Conservation (phyloP, 1,140 invertebrate genomes). For the Idris sp. region DNA sequence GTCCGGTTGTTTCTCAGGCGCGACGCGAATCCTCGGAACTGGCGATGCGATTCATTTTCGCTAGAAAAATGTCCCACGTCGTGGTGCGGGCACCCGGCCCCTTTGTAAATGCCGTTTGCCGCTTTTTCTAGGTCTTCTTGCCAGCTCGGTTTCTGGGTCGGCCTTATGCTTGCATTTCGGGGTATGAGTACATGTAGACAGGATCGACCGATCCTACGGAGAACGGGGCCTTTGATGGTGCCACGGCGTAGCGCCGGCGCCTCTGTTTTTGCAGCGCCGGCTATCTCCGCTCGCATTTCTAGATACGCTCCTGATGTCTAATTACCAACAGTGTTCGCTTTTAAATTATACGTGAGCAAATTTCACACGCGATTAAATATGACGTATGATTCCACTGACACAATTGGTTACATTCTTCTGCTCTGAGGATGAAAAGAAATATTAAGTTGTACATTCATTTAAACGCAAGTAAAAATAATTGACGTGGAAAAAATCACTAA, state of each 20-base stretch:
- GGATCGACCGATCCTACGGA: conserved; percentile 49
- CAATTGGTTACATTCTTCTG: too few relatives aligned
- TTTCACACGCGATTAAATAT: conserved; percentile 32
- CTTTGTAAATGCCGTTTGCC: conserved; percentile 59
- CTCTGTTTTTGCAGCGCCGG: conserved; percentile 55
- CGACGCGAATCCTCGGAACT: conserved; percentile 51
- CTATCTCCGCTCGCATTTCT: conserved; percentile 40
- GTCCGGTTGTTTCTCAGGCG: conserved; percentile 45
- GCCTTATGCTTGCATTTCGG: conserved; percentile 55
- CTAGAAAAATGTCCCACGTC: conserved; percentile 63
- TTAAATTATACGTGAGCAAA: conserved; percentile 14
- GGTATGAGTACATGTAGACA: conserved; percentile 34
- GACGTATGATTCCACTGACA: conserved; percentile 1
- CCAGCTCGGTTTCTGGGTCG: conserved; percentile 37
- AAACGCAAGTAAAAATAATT: too few relatives aligned
- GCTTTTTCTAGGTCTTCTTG: conserved; percentile 59
- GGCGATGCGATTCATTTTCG: conserved; percentile 62
- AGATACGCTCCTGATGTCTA: conserved; percentile 45
- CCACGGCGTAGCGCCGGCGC: conserved; percentile 57
- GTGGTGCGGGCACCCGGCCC: conserved; percentile 26
- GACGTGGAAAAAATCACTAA: too few relatives aligned
- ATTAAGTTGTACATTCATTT: too few relatives aligned
- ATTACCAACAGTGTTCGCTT: conserved; percentile 30
- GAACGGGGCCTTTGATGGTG: conserved; percentile 61
- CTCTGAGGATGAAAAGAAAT: too few relatives aligned